A percentile compares a stretch with the other conserved stretches of the same genome.
Conservation (phyloP, 92 coral and sea anemone genomes). For the Pocillopora meandrina region DNA sequence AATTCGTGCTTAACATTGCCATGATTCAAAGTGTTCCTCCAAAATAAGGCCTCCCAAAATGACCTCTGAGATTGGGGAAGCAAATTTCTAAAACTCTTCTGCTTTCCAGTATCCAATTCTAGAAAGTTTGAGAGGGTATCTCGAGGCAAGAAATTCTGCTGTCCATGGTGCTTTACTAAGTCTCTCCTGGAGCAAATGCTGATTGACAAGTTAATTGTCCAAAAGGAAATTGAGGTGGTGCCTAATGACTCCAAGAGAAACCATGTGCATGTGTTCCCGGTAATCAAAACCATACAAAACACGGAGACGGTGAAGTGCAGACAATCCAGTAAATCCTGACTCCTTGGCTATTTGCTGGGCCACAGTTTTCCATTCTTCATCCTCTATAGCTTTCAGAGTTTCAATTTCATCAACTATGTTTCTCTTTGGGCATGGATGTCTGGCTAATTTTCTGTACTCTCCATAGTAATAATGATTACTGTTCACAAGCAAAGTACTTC, state of each 20-base stretch:
- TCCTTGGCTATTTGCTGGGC: slow-evolving; percentile 42
- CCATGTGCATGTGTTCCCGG: slow-evolving; percentile 27
- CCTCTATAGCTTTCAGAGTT: slow-evolving; percentile 43
- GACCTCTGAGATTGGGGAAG: slow-evolving; percentile 39
- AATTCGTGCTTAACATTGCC: slow-evolving; percentile 45
- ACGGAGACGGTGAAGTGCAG: slow-evolving; percentile 56
- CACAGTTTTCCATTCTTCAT: slow-evolving; percentile 51
- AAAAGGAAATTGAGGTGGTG: slow-evolving; percentile 8
- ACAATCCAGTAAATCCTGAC: slow-evolving; percentile 60
- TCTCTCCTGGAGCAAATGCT: not conserved
- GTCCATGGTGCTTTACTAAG: slow-evolving; percentile 21
- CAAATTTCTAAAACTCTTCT: slow-evolving; percentile 55
- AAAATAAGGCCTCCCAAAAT: slow-evolving; percentile 49
- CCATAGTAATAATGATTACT: slow-evolving; percentile 63
- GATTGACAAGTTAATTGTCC: slow-evolving; percentile 2
- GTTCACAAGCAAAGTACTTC: slow-evolving; percentile 49
- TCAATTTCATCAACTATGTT: slow-evolving; percentile 52
- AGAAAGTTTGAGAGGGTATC: slow-evolving; percentile 31
- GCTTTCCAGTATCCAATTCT: slow-evolving; percentile 54
- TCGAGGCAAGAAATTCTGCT: slow-evolving; percentile 32
- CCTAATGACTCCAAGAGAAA: slow-evolving; percentile 24
- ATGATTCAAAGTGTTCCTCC: slow-evolving; percentile 29
- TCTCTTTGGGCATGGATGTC: slow-evolving; percentile 49
- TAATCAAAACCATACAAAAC: slow-evolving; percentile 49
- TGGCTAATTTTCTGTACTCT: slow-evolving; percentile 52